These are phyloP conservation scores for Pseudopleuronectes americanus DNA, from an alignment of 2,797 vertebrate genomes.

Conservation along the genomic window DNA sequence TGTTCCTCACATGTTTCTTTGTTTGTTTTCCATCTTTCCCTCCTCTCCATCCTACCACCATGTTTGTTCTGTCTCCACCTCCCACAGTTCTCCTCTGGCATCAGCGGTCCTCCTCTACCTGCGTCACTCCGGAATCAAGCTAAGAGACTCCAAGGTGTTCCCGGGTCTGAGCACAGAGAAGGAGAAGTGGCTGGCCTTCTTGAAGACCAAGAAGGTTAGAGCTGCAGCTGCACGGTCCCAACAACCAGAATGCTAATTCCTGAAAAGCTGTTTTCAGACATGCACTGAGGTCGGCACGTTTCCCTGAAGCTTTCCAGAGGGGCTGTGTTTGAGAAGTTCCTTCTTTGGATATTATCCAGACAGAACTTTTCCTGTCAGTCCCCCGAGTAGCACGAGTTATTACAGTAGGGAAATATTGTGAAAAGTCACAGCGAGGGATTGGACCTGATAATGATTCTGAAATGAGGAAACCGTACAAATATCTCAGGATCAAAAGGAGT, in stretches of 20 bases:
- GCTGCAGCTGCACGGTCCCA: rapidly evolving
- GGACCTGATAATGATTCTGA: too few species aligned
- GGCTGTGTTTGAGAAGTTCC: too few species aligned
- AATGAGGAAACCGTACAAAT: too few species aligned
- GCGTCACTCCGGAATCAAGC: conserved; percentile 89
- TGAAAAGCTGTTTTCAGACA: too few species aligned
- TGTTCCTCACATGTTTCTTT: neutral
- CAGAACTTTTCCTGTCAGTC: too few species aligned
- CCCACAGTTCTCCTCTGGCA: conserved; percentile 87
- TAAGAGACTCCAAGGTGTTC: conserved; percentile 85
- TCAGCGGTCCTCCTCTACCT: conserved; percentile 91
- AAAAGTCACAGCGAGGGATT: too few species aligned
- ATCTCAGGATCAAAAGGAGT: too few species aligned
- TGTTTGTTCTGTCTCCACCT: neutral
- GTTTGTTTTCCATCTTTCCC: neutral
- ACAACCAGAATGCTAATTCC: neutral
- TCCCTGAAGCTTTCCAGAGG: too few species aligned
- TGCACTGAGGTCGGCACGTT: too few species aligned
- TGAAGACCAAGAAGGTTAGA: conserved; percentile 92
- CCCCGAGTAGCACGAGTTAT: too few species aligned
- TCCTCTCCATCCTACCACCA: neutral
- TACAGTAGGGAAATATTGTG: too few species aligned
- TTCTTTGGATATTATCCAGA: too few species aligned
- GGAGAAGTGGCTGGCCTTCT: conserved; percentile 93
- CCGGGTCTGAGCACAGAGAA: conserved; percentile 84